Percentiles rank a stretch among this genome's conserved stretches.
phyloP scores from a whole-genome alignment of 2,888 invertebrate species.

The Temnothorax unifasciatus region DNA sequence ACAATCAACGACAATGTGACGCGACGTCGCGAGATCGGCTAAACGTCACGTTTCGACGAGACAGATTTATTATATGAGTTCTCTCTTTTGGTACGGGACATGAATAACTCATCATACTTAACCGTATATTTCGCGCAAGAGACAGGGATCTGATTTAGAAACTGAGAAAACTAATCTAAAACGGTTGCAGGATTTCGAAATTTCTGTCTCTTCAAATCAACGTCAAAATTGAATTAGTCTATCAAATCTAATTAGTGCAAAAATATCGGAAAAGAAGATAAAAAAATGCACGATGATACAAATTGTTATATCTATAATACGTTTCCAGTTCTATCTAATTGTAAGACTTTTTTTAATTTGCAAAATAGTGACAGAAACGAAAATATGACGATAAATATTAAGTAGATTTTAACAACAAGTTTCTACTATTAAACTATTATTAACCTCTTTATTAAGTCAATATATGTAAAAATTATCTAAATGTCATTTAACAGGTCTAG shows the following conservation, averaged over 20 bases:
- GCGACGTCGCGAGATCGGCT: constrained; percentile 18
- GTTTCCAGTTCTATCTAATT: background rate
- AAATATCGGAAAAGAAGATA: background rate
- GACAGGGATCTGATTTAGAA: background rate
- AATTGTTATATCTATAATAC: background rate
- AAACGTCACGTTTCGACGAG: constrained; percentile 29
- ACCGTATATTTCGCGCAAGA: background rate
- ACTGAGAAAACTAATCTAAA: background rate
- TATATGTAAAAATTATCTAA: background rate
- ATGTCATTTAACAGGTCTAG: background rate
- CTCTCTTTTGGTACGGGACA: background rate
- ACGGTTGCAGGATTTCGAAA: background rate
- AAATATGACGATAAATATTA: background rate
- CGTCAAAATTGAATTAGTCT: background rate
- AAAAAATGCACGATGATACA: background rate
- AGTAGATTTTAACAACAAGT: background rate
- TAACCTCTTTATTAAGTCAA: background rate
- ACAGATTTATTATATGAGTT: constrained; percentile 34
- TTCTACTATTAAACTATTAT: background rate
- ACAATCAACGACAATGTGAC: constrained; percentile 24
- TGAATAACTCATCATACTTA: constrained; percentile 24
- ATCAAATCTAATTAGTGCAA: background rate
- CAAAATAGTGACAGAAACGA: background rate
- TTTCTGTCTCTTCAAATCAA: too few species aligned
- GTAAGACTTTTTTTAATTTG: background rate